Percentiles rank a stretch among this genome's conserved stretches.
phyloP scores from a whole-genome alignment of 2,888 invertebrate genomes.

The Phortica magna region DNA sequence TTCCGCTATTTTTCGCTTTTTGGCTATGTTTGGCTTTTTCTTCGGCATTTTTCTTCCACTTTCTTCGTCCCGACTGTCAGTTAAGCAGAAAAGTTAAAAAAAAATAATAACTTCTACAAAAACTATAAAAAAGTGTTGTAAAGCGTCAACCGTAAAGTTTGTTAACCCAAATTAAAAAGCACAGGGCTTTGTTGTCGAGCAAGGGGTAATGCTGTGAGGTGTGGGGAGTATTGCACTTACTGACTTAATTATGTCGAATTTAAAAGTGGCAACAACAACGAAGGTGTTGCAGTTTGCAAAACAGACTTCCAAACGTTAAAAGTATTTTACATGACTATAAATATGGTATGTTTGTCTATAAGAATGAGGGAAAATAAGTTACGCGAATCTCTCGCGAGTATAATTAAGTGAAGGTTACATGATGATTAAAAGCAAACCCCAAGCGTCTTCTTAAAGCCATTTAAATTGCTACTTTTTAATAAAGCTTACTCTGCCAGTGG shows the following conservation, averaged over 20 bases:
- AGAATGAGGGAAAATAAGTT: neutral
- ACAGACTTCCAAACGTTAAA: constrained; percentile 42
- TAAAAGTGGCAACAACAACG: constrained; percentile 45
- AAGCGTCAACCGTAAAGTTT: constrained; percentile 49
- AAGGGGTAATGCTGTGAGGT: neutral
- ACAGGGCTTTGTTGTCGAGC: constrained; percentile 56
- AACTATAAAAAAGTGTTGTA: constrained; percentile 20
- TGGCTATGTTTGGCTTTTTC: no score
- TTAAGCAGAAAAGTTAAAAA: constrained; percentile 13
- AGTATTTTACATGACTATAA: constrained; percentile 65
- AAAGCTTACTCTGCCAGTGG: neutral
- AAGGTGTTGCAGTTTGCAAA: constrained; percentile 40
- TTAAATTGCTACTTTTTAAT: constrained; percentile 57
- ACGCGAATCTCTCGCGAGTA: neutral
- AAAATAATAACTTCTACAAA: constrained; percentile 39
- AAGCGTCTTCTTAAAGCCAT: constrained; percentile 53
- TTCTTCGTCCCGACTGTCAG: constrained; percentile 39
- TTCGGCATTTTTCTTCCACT: constrained; percentile 19
- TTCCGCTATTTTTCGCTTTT: constrained; percentile 57
- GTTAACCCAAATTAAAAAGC: constrained; percentile 60
- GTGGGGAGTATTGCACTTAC: constrained; percentile 46
- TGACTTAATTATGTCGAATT: constrained; percentile 69
- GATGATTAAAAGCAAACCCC: constrained; percentile 1
- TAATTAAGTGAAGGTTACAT: constrained; percentile 24
- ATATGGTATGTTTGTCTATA: neutral